These are phyloP conservation scores for Electrophaes corylata DNA, from an alignment of 2,888 invertebrate genomes.

Conservation along the genomic window DNA sequence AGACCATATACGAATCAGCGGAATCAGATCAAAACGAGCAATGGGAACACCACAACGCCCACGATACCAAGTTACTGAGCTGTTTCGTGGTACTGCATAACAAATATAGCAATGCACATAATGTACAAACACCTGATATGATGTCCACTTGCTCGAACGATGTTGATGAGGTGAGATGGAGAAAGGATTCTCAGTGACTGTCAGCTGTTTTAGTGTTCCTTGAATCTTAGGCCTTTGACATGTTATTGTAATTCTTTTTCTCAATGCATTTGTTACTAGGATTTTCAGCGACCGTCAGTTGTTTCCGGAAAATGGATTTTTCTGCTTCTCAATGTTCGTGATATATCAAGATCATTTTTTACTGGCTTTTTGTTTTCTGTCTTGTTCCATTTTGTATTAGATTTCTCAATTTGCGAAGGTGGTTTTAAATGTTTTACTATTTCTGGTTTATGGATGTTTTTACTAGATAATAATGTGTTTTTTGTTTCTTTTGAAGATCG, in stretches of 20 bases:
- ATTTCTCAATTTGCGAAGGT: not conserved
- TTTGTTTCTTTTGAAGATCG: slow-evolving; percentile 10
- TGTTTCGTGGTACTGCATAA: slow-evolving; percentile 56
- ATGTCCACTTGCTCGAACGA: slow-evolving; percentile 56
- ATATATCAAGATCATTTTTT: not conserved
- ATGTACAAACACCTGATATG: slow-evolving; percentile 45
- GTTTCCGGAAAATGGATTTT: not conserved
- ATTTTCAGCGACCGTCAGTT: too few species aligned
- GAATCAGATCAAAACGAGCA: slow-evolving; percentile 58
- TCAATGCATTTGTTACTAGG: not conserved
- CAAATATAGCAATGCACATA: slow-evolving; percentile 40
- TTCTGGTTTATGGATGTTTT: not conserved
- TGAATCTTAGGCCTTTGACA: not conserved
- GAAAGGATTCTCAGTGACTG: slow-evolving; percentile 23
- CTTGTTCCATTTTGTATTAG: not conserved
- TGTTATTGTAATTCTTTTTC: slow-evolving; percentile 11
- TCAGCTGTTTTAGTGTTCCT: slow-evolving; percentile 9
- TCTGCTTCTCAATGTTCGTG: not conserved
- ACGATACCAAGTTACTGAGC: slow-evolving; percentile 15
- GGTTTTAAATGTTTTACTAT: not conserved
- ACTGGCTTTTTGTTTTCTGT: not conserved
- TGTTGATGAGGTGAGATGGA: slow-evolving; percentile 58
- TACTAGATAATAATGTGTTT: not conserved
- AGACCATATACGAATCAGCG: slow-evolving; percentile 69
- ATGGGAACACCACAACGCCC: slow-evolving; percentile 45